Conservation (phyloP, 1,140 invertebrate genomes). For the Drosophila grimshawi region DNA sequence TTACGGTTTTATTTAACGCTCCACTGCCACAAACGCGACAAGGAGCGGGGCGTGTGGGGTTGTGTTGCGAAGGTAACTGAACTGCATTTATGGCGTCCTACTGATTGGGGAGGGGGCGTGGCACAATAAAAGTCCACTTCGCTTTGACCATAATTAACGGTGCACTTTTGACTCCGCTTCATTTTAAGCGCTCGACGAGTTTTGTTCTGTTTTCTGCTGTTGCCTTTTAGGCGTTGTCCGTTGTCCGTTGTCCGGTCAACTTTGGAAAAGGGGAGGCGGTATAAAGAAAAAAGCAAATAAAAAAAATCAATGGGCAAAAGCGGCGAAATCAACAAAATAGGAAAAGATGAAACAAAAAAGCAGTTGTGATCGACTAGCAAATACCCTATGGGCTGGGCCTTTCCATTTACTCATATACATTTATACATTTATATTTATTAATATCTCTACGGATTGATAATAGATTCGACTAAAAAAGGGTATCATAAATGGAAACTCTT, state of each 20-base stretch:
- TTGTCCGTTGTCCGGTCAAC: background rate
- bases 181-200: constrained; percentile 16
- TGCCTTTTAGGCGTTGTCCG: constrained; percentile 21
- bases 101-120: constrained; percentile 60
- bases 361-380: background rate
- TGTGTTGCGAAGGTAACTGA: constrained; percentile 63
- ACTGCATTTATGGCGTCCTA: constrained; percentile 52
- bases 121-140: constrained; percentile 10
- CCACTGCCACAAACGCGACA: constrained; percentile 48
- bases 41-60: background rate
- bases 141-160: constrained; percentile 10
- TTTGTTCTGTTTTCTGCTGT: background rate
- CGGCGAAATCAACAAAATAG: background rate
- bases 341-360: background rate
- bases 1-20: constrained; percentile 62
- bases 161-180: background rate
- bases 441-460: no score
- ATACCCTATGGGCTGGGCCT: background rate
- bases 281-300: background rate
- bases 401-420: no score
- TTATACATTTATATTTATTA: no score
- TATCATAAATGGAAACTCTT: no score
- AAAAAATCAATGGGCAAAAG: constrained; percentile 13
- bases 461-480: no score
- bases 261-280: background rate